A percentile compares a stretch with the other conserved stretches of the same genome.
Evolutionary conservation across 1,140 invertebrate species (phyloP).

Genomic region (Euura saliciscinereae): DNA sequence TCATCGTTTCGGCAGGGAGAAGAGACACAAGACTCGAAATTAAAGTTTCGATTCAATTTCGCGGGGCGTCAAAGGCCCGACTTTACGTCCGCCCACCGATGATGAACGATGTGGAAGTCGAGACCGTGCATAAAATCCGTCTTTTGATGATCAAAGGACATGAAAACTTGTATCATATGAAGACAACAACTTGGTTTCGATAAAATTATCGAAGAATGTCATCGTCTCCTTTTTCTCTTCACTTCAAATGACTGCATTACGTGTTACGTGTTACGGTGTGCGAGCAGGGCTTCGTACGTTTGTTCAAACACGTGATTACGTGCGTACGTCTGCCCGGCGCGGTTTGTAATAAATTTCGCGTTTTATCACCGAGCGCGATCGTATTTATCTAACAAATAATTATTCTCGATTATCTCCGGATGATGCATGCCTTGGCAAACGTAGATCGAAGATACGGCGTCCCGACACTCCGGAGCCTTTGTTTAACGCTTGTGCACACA

Average conservation of each 20-base stretch:
- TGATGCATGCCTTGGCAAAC: conserved; percentile 50
- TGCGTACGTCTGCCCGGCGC: conserved; percentile 14
- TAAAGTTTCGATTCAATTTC: conserved; percentile 59
- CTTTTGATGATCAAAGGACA: no score
- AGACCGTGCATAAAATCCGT: no score
- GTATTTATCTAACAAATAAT: conserved; percentile 56
- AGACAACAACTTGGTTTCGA: no score
- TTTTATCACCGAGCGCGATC: conserved; percentile 47
- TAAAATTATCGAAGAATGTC: no score
- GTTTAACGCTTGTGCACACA: conserved; percentile 44
- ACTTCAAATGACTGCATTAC: no score
- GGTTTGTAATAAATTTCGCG: conserved; percentile 44
- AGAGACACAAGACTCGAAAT: conserved; percentile 28
- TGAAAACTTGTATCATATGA: no score
- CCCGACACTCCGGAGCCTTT: conserved; percentile 44
- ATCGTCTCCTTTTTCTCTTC: no score
- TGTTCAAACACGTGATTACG: neutral
- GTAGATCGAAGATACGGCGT: conserved; percentile 49
- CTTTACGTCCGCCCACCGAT: conserved; percentile 57
- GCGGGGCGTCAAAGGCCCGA: conserved; percentile 54
- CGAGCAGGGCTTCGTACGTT: no score
- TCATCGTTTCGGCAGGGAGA: conserved; percentile 34
- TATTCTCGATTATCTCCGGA: conserved; percentile 51
- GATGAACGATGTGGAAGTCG: conserved; percentile 49
- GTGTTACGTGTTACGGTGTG: no score